phyloP scores from a whole-genome alignment of 2,888 invertebrate genomes.

The Augochlorella aurata region DNA sequence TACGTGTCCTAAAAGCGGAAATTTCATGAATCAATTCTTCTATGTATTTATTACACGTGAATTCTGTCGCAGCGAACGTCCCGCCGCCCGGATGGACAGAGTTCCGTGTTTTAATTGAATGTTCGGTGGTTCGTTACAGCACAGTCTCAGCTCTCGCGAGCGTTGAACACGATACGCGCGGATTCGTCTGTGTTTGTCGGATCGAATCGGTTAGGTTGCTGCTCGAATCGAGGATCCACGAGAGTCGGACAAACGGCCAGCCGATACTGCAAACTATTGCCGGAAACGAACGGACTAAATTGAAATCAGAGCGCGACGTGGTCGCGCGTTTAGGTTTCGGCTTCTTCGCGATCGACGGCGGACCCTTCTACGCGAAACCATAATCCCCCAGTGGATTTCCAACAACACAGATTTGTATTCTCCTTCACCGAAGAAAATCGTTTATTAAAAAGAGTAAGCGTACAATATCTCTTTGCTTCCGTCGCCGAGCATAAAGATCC shows the following conservation, averaged over 20 bases:
- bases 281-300: neutral
- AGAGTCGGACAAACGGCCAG: neutral
- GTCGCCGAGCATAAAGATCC: neutral
- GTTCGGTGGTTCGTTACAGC: conserved; percentile 35
- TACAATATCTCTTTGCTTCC: neutral
- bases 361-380: no score
- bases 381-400: no score
- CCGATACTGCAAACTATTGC: neutral
- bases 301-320: neutral
- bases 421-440: neutral
- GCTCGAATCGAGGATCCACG: neutral
- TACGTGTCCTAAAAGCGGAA: conserved; percentile 56
- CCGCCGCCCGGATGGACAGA: conserved; percentile 23
- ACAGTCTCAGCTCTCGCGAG: conserved; percentile 53
- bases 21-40: conserved; percentile 40
- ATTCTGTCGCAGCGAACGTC: conserved; percentile 33
- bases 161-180: conserved; percentile 61
- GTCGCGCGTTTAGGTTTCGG: conserved; percentile 31
- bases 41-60: conserved; percentile 19
- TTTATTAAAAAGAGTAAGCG: neutral
- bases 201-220: conserved; percentile 10
- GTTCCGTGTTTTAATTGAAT: conserved; percentile 26
- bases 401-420: neutral
- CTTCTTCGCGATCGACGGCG: no score
- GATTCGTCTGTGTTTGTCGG: conserved; percentile 10